Base-by-base conservation (phyloP, 2,797 vertebrate species). In the Enteromius treurensis region DNA sequence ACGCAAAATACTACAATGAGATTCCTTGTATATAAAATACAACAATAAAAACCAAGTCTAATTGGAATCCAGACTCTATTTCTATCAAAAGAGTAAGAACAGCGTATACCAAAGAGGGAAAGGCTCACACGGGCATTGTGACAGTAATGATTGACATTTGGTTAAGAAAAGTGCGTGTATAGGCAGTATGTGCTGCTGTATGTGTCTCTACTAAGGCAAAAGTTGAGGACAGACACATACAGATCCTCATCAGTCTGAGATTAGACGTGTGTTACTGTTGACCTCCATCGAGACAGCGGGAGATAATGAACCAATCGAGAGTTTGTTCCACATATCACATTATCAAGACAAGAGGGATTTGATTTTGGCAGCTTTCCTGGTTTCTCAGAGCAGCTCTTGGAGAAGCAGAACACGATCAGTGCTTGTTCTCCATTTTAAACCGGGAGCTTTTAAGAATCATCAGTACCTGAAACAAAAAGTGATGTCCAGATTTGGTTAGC, bases 381-480 rank as follows among this genome's bases (percentile, higher is more conserved):
- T 71, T 69, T 79, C 53, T 86, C 58, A 58, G 34, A 76, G 84
- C 47, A 74, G 60, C 60, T 85, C 29, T 82, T 51, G 55, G 64
- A 51, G 45, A 3, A 15, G 71, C 47, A 71, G 80, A 58, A 53
- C 34, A 69, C 15, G 26, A 77, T 84, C 34, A 73, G 70, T 15
- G 51, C 51, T 37, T 68, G 23, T 58, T 76, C 65, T 34, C 51
- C 81, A 55, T 74, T 87, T 91, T 84, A 81, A 76, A 60, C 14
- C 7, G 79, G 49, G 49, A 60, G 47, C 77, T 83, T 32, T 47
- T 49, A 6, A 67, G 77, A 86, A 74, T 76, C 85, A 71, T 93
- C 90, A 95, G 85, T 92, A 93, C 89, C 94, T 95, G 82, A 83
- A 92, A 87, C 21, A 91, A 80, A 92, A 73, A 67, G 74, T 47